Conservation (phyloP, 2,888 invertebrate genomes). For the Apodemia duryi region DNA sequence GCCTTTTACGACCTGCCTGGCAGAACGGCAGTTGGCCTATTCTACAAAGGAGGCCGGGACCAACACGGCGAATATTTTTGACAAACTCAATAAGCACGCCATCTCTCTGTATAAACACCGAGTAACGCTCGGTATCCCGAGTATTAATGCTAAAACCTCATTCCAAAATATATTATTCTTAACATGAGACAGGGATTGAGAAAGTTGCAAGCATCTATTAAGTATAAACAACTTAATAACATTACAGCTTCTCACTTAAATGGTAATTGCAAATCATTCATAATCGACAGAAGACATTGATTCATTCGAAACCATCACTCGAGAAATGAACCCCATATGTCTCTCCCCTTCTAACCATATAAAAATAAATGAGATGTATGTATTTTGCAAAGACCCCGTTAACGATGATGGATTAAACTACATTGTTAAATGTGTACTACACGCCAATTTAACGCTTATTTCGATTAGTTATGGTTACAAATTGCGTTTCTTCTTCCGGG, state of each 20-base stretch:
- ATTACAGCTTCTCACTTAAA: constrained; percentile 7
- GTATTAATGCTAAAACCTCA: no score
- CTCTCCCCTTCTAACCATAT: constrained; percentile 6
- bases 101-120: no score
- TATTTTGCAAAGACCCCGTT: constrained; percentile 15
- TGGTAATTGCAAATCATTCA: constrained; percentile 12
- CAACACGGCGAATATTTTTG: no score
- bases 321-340: not conserved
- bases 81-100: no score
- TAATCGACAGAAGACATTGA: constrained; percentile 5
- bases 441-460: constrained; percentile 27
- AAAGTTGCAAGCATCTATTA: not conserved
- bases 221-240: constrained; percentile 12
- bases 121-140: no score
- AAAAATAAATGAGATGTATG: constrained; percentile 11
- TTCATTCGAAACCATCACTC: constrained; percentile 6
- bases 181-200: not conserved
- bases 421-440: constrained; percentile 10
- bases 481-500: constrained; percentile 17
- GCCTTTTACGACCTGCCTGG: no score
- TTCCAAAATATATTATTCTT: not conserved
- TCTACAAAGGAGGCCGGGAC: not conserved
- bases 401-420: constrained; percentile 9
- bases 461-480: constrained; percentile 24
- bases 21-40: no score